These are phyloP conservation scores for Loxodonta africana DNA, from an alignment of 2,113 vertebrate genomes.

Conservation along the genomic window DNA sequence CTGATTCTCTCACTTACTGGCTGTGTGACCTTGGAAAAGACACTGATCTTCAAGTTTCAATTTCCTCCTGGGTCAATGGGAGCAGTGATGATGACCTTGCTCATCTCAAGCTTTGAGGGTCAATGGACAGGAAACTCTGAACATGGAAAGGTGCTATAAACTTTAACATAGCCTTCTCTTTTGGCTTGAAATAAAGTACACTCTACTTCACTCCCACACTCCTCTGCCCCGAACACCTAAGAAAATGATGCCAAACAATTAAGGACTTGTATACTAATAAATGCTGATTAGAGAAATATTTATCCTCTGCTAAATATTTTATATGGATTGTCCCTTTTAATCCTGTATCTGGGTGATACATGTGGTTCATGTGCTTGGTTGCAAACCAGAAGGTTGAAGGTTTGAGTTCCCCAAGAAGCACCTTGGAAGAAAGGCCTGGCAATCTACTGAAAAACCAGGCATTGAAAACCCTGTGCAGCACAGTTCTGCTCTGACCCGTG, in stretches of 20 bases:
- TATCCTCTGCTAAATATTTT: neutral
- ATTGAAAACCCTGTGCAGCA: neutral
- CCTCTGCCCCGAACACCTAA: neutral
- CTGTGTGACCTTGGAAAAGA: neutral
- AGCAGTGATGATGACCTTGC: neutral
- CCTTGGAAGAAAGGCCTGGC: neutral
- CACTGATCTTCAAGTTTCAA: accelerated
- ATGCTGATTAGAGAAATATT: neutral
- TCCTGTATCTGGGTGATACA: too few species aligned
- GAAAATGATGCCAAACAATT: neutral
- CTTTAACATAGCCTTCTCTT: neutral
- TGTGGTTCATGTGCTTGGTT: too few species aligned
- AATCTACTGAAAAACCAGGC: neutral
- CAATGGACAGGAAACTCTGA: neutral
- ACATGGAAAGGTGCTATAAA: accelerated
- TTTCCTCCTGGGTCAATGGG: neutral
- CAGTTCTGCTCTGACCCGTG: neutral
- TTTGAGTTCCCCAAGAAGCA: neutral
- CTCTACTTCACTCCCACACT: neutral
- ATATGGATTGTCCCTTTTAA: neutral
- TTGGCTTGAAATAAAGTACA: neutral
- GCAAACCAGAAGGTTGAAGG: neutral
- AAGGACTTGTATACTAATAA: neutral
- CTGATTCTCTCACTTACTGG: neutral
- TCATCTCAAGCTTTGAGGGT: neutral